Base-by-base conservation (phyloP, 2,888 invertebrate genomes). In the Ametastegia equiseti region DNA sequence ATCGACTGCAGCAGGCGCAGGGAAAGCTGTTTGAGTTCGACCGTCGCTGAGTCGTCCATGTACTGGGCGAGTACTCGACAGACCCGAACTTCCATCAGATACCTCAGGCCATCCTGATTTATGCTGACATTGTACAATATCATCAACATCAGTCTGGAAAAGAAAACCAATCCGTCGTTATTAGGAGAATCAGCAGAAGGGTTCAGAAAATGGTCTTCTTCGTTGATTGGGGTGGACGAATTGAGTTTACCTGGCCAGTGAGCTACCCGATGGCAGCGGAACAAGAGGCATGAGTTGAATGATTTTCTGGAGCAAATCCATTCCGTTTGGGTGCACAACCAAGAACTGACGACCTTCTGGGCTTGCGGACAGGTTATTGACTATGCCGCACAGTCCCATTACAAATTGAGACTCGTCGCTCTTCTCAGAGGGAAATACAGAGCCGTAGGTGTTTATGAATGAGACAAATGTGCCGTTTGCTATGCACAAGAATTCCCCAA, bases 101-200 rank as follows among this genome's bases (percentile, higher is more conserved):
- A 87, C 67, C 84, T 82, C 30, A 92, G 83, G 2, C 92, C 92
- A 47, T 84, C 86, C 42, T 89, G 88, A 83, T 91, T 92, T 80
- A 92, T 89, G 81, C 91, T 90, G 36, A 92, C 86, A 83, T 92
- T 92, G 85, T 91, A 92, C 63, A 92, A 83, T 57, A 89, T 89
- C 88, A 90, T 90, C 36, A 92, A 83, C 57, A 92, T 86, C 77
- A 91, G 86, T 83, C 92, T 92, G 36, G 5, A 15, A 19, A 15
- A 9, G 39, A 39, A n/a, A n/a, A n/a, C n/a, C n/a, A n/a, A n/a
- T n/a, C n/a, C n/a, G n/a, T n/a, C n/a, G n/a, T n/a, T n/a, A n/a
- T n/a, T n/a, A 42, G 5, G 9, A 42, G 42, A 42, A n/a, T n/a
- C 4, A 19, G 54, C 19, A 19, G 54, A 54, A 54, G 5, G 54